A percentile compares a stretch with the other conserved stretches of the same genome.
Evolutionary conservation across 1,140 invertebrate species (phyloP).

Genomic region (Dendroctonus ponderosae): DNA sequence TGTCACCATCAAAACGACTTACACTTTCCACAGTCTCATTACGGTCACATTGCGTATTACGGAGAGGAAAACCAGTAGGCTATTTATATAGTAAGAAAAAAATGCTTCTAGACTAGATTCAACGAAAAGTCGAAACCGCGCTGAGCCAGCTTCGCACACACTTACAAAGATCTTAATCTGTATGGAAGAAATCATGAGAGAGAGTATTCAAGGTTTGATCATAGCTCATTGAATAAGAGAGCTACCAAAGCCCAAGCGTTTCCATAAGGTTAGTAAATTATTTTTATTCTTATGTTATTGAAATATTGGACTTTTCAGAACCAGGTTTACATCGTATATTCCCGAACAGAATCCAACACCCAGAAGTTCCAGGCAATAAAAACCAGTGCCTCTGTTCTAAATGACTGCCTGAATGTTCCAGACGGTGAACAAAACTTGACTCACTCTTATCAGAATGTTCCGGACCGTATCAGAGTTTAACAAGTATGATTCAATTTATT

Average conservation of each 20-base stretch:
- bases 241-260: slow-evolving; percentile 34
- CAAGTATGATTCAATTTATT: slow-evolving; percentile 1
- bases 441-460: slow-evolving; percentile 29
- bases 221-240: slow-evolving; percentile 44
- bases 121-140: slow-evolving; percentile 70
- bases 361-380: slow-evolving; percentile 35
- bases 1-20: slow-evolving; percentile 46
- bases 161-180: slow-evolving; percentile 47
- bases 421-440: slow-evolving; percentile 13
- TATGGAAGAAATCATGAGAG: slow-evolving; percentile 35
- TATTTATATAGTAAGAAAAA: slow-evolving; percentile 79
- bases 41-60: slow-evolving; percentile 47
- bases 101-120: slow-evolving; percentile 85
- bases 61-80: slow-evolving; percentile 56
- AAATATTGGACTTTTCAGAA: slow-evolving; percentile 11
- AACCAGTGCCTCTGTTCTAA: slow-evolving; percentile 45
- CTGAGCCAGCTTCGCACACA: slow-evolving; percentile 38
- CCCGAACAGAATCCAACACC: slow-evolving; percentile 13
- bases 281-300: not conserved
- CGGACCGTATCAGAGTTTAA: slow-evolving; percentile 21
- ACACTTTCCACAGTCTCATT: slow-evolving; percentile 57
- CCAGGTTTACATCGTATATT: slow-evolving; percentile 33
- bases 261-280: slow-evolving; percentile 19
- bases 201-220: slow-evolving; percentile 40
- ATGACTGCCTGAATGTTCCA: slow-evolving; percentile 48